Conservation (phyloP, 2,888 invertebrate species). For the Galerucella calmariensis region DNA sequence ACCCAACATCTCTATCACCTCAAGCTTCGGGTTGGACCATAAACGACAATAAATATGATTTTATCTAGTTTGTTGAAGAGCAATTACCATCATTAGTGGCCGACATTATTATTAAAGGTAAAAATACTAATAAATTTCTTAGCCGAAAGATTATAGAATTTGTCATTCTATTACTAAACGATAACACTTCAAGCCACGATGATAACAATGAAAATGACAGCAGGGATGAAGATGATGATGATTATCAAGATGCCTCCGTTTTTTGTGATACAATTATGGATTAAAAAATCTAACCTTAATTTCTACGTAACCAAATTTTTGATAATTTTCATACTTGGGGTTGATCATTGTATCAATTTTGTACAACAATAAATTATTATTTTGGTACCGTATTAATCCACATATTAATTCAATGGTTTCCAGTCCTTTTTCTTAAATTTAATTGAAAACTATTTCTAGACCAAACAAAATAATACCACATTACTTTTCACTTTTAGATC, state of each 20-base stretch:
- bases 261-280: not conserved
- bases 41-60: conserved; percentile 45
- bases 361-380: too few relatives aligned
- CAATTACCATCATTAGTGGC: conserved; percentile 47
- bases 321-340: too few relatives aligned
- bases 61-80: conserved; percentile 46
- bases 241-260: conserved; percentile 2
- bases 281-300: conserved; percentile 3
- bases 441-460: too few relatives aligned
- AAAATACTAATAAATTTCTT: conserved; percentile 25
- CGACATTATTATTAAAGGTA: conserved; percentile 38
- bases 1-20: conserved; percentile 43
- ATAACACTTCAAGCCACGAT: not conserved
- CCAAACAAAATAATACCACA: too few relatives aligned
- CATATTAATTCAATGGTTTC: too few relatives aligned
- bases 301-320: not conserved
- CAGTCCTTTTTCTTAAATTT: too few relatives aligned
- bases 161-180: not conserved
- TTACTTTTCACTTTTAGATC: conserved; percentile 18
- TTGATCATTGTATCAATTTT: too few relatives aligned
- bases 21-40: conserved; percentile 29
- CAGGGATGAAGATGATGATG: conserved; percentile 4
- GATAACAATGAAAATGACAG: conserved; percentile 4
- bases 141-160: not conserved
- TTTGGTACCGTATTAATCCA: too few relatives aligned